Percentiles rank a stretch among this genome's conserved stretches.
phyloP scores from a whole-genome alignment of 2,797 vertebrate species.

The Gallinago solitaria region DNA sequence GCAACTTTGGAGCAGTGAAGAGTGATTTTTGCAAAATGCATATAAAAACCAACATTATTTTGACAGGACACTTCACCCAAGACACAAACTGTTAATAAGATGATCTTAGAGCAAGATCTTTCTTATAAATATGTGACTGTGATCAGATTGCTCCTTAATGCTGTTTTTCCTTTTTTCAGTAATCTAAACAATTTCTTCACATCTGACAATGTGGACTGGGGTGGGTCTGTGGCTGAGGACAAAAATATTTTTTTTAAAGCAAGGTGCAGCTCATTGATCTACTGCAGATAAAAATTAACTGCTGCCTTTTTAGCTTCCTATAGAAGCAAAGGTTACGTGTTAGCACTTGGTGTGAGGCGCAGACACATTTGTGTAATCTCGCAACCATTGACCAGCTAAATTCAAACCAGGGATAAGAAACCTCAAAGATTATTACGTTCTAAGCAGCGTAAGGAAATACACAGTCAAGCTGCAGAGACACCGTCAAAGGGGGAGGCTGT shows the following conservation, averaged over 20 bases:
- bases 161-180: background rate
- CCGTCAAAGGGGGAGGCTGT: background rate
- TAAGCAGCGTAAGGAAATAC: background rate
- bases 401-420: background rate
- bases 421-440: background rate
- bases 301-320: background rate
- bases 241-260: background rate
- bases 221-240: background rate
- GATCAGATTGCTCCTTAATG: background rate
- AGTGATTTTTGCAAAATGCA: background rate
- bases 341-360: background rate
- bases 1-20: background rate
- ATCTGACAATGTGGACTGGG: background rate
- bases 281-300: background rate
- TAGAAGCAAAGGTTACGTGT: background rate
- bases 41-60: background rate
- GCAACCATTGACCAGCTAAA: background rate
- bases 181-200: background rate
- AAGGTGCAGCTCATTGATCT: background rate
- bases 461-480: background rate
- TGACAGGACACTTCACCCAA: background rate
- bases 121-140: background rate
- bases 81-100: background rate
- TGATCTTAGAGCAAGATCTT: background rate
- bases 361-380: background rate